Evolutionary conservation across 2,888 invertebrate species (phyloP).

Genomic region (Idaea straminata): DNA sequence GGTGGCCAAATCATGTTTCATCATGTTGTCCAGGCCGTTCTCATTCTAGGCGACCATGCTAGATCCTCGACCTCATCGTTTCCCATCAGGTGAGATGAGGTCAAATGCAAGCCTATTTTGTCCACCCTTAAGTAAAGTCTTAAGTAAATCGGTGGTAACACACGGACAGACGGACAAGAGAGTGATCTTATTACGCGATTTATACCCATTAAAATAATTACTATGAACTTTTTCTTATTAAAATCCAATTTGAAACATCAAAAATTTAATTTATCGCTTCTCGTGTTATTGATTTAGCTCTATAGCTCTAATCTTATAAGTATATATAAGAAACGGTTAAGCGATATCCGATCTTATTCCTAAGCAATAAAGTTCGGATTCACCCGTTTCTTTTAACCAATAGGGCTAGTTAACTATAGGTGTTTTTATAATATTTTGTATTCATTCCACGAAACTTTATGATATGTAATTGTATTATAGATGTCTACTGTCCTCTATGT

Average conservation of each 20-base stretch:
- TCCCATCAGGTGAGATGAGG: no score
- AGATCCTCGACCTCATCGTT: no score
- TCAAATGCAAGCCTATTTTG: no score
- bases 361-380: not conserved
- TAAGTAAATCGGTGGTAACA: no score
- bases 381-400: conserved; percentile 14
- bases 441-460: conserved; percentile 70
- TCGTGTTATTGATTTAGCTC: not conserved
- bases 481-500: conserved; percentile 69
- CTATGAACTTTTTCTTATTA: not conserved
- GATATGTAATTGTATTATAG: conserved; percentile 66
- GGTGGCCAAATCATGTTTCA: no score
- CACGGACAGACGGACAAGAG: no score
- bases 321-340: not conserved
- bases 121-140: no score
- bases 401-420: conserved; percentile 27
- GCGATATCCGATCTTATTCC: not conserved
- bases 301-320: not conserved
- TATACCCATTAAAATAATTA: not conserved
- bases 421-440: conserved; percentile 75
- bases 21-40: no score
- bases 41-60: no score
- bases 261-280: not conserved
- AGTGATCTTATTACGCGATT: no score
- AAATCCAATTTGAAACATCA: not conserved